phyloP scores from a whole-genome alignment of 2,797 vertebrate genomes.

The Mallotus villosus region DNA sequence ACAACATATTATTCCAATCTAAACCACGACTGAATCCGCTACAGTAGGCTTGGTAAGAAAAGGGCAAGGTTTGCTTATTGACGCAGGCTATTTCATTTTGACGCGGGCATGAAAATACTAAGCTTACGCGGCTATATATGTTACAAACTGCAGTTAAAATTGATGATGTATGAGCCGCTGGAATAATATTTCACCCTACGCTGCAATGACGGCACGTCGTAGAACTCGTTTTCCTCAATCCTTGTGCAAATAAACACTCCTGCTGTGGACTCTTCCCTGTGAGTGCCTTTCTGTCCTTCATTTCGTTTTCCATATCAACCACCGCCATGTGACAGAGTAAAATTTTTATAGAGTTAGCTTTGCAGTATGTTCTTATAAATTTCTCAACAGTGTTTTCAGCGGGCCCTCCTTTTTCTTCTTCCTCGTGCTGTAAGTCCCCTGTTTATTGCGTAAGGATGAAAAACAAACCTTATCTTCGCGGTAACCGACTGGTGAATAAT shows the following conservation, averaged over 20 bases:
- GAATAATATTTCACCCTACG: conserved; percentile 45
- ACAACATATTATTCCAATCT: not conserved
- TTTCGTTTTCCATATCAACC: conserved; percentile 48
- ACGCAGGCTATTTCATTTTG: conserved; percentile 48
- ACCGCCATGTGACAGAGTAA: conserved; percentile 53
- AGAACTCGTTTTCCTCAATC: conserved; percentile 36
- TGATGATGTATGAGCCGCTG: conserved; percentile 40
- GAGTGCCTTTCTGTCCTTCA: conserved; percentile 22
- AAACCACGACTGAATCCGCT: not conserved
- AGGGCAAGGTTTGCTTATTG: conserved; percentile 12
- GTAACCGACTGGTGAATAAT: conserved; percentile 71
- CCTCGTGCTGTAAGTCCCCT: conserved; percentile 39
- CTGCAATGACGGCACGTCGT: conserved; percentile 17
- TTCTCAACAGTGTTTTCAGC: conserved; percentile 72
- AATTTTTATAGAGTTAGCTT: conserved; percentile 73
- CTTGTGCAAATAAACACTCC: conserved; percentile 53
- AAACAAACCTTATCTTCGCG: conserved; percentile 65
- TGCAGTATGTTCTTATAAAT: conserved; percentile 78
- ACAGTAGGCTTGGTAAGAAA: conserved; percentile 17
- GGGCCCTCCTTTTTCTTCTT: conserved; percentile 23
- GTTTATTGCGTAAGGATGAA: conserved; percentile 67
- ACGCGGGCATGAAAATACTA: conserved; percentile 32
- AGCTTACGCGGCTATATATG: conserved; percentile 21
- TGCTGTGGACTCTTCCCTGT: conserved; percentile 29
- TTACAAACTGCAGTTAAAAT: conserved; percentile 22